These are phyloP conservation scores for Archips xylosteana DNA, from an alignment of 2,888 invertebrate species.

Conservation along the genomic window DNA sequence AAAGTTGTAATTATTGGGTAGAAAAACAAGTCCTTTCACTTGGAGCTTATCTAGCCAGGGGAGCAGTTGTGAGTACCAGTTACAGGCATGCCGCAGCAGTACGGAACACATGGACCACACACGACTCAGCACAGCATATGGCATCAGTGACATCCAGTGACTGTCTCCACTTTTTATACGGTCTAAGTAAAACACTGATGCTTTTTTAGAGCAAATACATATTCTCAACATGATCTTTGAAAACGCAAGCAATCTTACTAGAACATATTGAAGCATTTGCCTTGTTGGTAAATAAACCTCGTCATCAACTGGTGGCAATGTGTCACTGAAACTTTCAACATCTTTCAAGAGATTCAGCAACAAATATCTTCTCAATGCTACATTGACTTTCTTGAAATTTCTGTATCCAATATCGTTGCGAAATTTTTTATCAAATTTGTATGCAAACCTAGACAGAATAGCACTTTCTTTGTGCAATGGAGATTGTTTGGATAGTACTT, in stretches of 20 bases:
- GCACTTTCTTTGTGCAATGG: slow-evolving; percentile 84
- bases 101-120: slow-evolving; percentile 82
- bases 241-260: slow-evolving; percentile 83
- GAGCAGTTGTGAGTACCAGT: slow-evolving; percentile 81
- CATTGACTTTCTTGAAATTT: slow-evolving; percentile 82
- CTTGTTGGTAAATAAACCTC: slow-evolving; percentile 80
- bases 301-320: slow-evolving; percentile 62
- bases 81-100: slow-evolving; percentile 75
- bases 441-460: slow-evolving; percentile 82
- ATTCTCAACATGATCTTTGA: slow-evolving; percentile 83
- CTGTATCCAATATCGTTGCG: slow-evolving; percentile 85
- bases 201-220: slow-evolving; percentile 74
- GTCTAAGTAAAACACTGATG: slow-evolving; percentile 80
- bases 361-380: slow-evolving; percentile 81
- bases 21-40: slow-evolving; percentile 76
- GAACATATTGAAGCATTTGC: slow-evolving; percentile 85
- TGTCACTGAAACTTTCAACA: slow-evolving; percentile 63
- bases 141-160: slow-evolving; percentile 84
- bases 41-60: slow-evolving; percentile 68
- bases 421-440: slow-evolving; percentile 86
- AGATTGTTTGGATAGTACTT: slow-evolving; percentile 71
- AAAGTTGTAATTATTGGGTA: slow-evolving; percentile 73
- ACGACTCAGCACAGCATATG: slow-evolving; percentile 82
- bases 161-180: slow-evolving; percentile 83
- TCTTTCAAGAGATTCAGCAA: slow-evolving; percentile 76